phyloP scores from a whole-genome alignment of 2,797 vertebrate genomes.

The Calcarius lapponicus region DNA sequence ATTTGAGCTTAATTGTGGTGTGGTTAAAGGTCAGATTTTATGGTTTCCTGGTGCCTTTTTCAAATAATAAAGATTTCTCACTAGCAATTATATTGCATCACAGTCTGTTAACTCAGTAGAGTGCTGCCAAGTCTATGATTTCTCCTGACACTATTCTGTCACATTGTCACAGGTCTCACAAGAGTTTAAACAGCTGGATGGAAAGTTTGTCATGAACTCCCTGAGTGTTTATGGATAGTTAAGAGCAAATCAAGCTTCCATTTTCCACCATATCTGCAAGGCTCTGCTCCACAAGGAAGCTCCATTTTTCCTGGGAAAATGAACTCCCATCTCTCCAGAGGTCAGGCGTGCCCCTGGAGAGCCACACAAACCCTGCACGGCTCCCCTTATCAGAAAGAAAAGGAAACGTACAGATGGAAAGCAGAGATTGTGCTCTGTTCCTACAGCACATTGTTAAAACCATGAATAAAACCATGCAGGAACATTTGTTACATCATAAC shows the following conservation, averaged over 20 bases:
- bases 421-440: constrained; percentile 24
- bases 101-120: constrained; percentile 34
- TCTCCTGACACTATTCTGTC: constrained; percentile 43
- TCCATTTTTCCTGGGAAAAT: constrained; percentile 60
- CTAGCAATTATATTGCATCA: constrained; percentile 23
- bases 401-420: constrained; percentile 35
- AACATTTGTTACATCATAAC: not conserved
- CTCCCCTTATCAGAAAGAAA: constrained; percentile 40
- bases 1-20: constrained; percentile 3
- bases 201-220: constrained; percentile 42
- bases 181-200: constrained; percentile 34
- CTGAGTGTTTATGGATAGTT: constrained; percentile 27
- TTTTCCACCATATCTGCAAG: constrained; percentile 62
- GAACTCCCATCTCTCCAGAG: constrained; percentile 51
- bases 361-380: not conserved
- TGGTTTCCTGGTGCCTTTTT: constrained; percentile 26
- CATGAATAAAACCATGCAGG: not conserved
- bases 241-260: constrained; percentile 48
- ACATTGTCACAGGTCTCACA: constrained; percentile 43
- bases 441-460: constrained; percentile 23
- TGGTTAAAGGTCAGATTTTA: constrained; percentile 58
- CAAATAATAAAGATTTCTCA: constrained; percentile 56
- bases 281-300: not conserved
- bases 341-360: constrained; percentile 36
- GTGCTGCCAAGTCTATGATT: constrained; percentile 37